Conservation (phyloP, 2,888 invertebrate species). For the Neuroscelio doddi region DNA sequence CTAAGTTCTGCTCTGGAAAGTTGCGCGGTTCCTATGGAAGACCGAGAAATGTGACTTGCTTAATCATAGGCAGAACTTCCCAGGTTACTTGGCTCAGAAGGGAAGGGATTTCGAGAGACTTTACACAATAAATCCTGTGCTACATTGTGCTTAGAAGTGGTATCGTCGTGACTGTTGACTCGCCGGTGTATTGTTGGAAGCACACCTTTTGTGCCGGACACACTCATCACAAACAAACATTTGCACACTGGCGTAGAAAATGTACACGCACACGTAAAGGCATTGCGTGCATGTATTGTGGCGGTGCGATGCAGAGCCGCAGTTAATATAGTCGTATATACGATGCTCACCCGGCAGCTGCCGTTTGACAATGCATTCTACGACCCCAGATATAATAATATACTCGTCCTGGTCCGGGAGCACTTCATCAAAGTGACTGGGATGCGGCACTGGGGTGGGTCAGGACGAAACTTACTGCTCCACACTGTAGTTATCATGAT, state of each 20-base stretch:
- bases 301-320: conserved; percentile 25
- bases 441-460: conserved; percentile 54
- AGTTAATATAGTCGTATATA: conserved; percentile 65
- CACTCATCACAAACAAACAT: conserved; percentile 68
- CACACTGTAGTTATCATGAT: conserved; percentile 24
- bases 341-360: conserved; percentile 60
- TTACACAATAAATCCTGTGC: conserved; percentile 67
- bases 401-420: conserved; percentile 61
- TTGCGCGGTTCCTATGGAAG: conserved; percentile 27
- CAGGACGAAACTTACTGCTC: conserved; percentile 35
- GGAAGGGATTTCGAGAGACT: conserved; percentile 50
- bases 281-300: conserved; percentile 30
- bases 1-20: too few species aligned
- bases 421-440: conserved; percentile 68
- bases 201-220: conserved; percentile 66
- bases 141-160: conserved; percentile 66
- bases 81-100: conserved; percentile 29
- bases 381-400: conserved; percentile 65
- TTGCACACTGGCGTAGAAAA: conserved; percentile 36
- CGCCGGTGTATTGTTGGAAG: conserved; percentile 65
- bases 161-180: conserved; percentile 69
- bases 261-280: conserved; percentile 27
- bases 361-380: conserved; percentile 65
- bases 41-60: too few species aligned
- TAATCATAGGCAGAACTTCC: too few species aligned